Base-by-base conservation (phyloP, 2,113 vertebrate genomes). In the Alexandromys fortis region DNA sequence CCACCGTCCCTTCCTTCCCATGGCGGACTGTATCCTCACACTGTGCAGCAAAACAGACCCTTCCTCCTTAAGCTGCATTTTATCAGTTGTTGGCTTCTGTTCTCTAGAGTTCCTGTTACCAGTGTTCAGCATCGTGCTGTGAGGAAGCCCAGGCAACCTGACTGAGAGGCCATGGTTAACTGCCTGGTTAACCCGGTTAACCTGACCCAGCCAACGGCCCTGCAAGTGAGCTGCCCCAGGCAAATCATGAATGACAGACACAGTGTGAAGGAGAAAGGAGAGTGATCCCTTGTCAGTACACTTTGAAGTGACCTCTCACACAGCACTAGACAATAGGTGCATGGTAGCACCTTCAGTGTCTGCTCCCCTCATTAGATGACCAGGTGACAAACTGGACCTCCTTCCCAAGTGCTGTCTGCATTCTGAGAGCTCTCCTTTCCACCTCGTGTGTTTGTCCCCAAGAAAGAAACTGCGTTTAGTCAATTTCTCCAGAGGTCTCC, bases 381-480 rank as follows among this genome's bases (percentile, higher is more conserved):
- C 86, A 38, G 72, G 35, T 22, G 26, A 75, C 49, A 47, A 24
- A 5, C 61, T 19, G 45, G 55, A 3, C 86, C 26, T 70, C 47
- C 22, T 3, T 7, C 55, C 52, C 19, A 7, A 52, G 1, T 72
- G 72, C 78, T 9, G 5, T 1, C 5, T 12, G 0, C 21, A 17
- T 11, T 88, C 38, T 58, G 79, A 49, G 68, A 42, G 28, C 72
- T 45, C 5, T 14, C 8, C 72, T 90, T 58, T 67, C 22, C 4
- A 10, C 19, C 7, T 75, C 11, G 2, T 4, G 3, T 26, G 11
- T 0, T 7, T 0, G 1, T 22, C n/a, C 52, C 22, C 12, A 2
- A 11, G 6, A 4, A 65, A 47, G n/a, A 89, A 67, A 58, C 33
- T 38, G 21, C 55, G 17, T 35, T 22, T 9, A 6, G n/a, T 72